These are phyloP conservation scores for Pinctada fucata DNA, from an alignment of 2,888 invertebrate species.

Conservation along the genomic window DNA sequence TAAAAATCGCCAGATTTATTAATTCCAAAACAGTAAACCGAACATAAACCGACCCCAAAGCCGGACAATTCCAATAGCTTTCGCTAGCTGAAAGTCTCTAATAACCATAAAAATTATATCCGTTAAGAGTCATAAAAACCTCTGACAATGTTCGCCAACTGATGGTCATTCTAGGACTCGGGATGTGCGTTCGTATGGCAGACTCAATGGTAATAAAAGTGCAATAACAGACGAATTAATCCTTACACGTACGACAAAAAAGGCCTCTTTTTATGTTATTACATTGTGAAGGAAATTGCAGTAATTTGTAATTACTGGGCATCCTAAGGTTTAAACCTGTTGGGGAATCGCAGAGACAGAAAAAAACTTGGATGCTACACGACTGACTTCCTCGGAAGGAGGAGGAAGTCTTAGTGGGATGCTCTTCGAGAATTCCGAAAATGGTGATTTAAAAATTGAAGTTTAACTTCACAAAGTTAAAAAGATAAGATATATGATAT, in stretches of 20 bases:
- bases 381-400: no score
- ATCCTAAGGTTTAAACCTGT: no score
- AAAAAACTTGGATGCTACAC: no score
- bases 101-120: conserved; percentile 33
- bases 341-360: no score
- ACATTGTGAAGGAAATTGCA: no score
- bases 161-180: not conserved
- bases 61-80: conserved; percentile 30
- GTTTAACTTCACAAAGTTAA: no score
- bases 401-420: no score
- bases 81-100: conserved; percentile 24
- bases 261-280: no score
- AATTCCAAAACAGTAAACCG: conserved; percentile 41
- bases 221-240: not conserved
- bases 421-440: no score
- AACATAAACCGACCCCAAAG: conserved; percentile 36
- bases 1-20: conserved; percentile 35
- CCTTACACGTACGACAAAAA: not conserved
- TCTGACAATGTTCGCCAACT: conserved; percentile 16
- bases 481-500: no score
- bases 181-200: conserved; percentile 6
- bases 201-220: not conserved
- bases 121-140: conserved; percentile 34
- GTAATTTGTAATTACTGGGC: no score
- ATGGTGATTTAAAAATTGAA: no score